Conservation (phyloP, 2,113 vertebrate species). For the Chascanopsetta lugubris region DNA sequence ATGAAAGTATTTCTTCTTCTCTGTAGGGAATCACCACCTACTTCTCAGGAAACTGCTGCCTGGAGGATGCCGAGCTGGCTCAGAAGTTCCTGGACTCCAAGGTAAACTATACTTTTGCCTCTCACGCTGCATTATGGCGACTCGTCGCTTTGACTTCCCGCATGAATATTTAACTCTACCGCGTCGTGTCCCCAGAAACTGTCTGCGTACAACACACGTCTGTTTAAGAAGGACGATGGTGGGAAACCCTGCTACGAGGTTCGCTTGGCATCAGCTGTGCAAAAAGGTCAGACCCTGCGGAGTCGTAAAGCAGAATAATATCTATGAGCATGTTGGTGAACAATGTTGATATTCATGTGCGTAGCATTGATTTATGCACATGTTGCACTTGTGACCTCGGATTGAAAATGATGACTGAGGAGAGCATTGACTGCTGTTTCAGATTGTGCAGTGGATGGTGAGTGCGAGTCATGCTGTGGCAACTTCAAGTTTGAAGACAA, state of each 20-base stretch:
- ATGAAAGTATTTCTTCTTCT: neutral
- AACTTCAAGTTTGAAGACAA: constrained; percentile 83
- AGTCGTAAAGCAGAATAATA: neutral
- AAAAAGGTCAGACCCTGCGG: constrained; percentile 79
- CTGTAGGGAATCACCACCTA: constrained; percentile 89
- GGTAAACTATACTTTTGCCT: constrained; percentile 63
- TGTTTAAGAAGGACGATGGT: constrained; percentile 83
- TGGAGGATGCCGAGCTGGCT: constrained; percentile 89
- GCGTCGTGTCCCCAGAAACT: constrained; percentile 79
- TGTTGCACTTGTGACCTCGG: neutral
- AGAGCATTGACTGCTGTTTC: constrained; percentile 3
- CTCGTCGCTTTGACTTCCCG: neutral
- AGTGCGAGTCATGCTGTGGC: constrained; percentile 78
- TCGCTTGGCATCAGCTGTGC: constrained; percentile 88
- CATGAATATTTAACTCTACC: neutral
- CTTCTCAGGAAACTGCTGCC: constrained; percentile 88
- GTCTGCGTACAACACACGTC: constrained; percentile 91
- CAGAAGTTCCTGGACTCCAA: constrained; percentile 91
- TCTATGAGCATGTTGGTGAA: too few relatives aligned
- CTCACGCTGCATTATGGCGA: neutral
- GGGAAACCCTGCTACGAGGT: constrained; percentile 85
- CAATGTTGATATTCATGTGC: neutral
- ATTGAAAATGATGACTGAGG: neutral
- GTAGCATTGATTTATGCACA: neutral
- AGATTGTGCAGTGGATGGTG: constrained; percentile 81